A percentile compares a stretch with the other conserved stretches of the same genome.
phyloP scores from a whole-genome alignment of 1,140 invertebrate species.

The Sitodiplosis mosellana region DNA sequence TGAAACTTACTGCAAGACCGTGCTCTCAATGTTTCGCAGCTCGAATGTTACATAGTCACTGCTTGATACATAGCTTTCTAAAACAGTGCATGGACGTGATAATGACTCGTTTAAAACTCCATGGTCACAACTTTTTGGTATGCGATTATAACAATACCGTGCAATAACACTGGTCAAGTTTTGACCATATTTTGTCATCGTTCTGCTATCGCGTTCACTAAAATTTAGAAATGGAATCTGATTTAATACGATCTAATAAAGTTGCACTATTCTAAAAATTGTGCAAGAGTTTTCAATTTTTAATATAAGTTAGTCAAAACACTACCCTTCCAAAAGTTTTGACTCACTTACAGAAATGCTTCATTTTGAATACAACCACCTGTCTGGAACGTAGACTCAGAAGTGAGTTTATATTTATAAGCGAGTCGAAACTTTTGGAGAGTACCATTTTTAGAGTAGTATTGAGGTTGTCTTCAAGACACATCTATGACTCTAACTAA shows the following conservation, averaged over 20 bases:
- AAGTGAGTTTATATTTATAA: too few relatives aligned
- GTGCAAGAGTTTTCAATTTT: background rate
- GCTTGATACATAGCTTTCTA: slow-evolving; percentile 67
- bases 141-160: slow-evolving; percentile 54
- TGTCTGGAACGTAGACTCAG: too few relatives aligned
- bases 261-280: background rate
- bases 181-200: slow-evolving; percentile 18
- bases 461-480: too few relatives aligned
- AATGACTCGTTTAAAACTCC: slow-evolving; percentile 23
- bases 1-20: slow-evolving; percentile 48
- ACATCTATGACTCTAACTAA: too few relatives aligned
- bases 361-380: too few relatives aligned
- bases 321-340: too few relatives aligned
- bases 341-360: too few relatives aligned
- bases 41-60: slow-evolving; percentile 63
- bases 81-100: slow-evolving; percentile 50
- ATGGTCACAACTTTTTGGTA: slow-evolving; percentile 60
- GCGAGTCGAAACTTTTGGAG: too few relatives aligned
- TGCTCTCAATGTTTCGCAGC: slow-evolving; percentile 59
- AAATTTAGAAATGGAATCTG: background rate
- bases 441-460: too few relatives aligned
- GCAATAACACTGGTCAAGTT: slow-evolving; percentile 52
- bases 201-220: slow-evolving; percentile 2
- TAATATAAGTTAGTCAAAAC: background rate
- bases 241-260: background rate